Conservation (phyloP, 2,113 vertebrate genomes). For the Rattus rattus region DNA sequence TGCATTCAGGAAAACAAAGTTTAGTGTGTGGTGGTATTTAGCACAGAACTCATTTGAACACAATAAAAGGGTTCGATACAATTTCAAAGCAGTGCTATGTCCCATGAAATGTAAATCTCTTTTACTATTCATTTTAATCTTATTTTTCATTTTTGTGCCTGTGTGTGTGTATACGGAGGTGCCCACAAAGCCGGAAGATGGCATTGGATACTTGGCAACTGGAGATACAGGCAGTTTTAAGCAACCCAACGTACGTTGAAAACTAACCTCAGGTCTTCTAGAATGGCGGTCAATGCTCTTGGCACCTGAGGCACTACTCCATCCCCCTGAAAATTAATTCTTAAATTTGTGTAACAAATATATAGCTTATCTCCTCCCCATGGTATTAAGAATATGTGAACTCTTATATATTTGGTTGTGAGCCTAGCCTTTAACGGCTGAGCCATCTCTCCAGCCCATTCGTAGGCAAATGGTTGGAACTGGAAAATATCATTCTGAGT, state of each 20-base stretch:
- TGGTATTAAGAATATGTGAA: neutral
- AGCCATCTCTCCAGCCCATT: too few relatives aligned
- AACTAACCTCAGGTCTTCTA: too few relatives aligned
- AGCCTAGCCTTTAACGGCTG: too few relatives aligned
- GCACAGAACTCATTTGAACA: neutral
- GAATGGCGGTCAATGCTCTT: neutral
- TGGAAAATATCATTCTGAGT: too few relatives aligned
- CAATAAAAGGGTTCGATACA: neutral
- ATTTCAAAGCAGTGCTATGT: too few relatives aligned
- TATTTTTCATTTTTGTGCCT: neutral
- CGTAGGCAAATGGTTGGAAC: too few relatives aligned
- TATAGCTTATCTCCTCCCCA: neutral
- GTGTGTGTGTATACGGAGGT: neutral
- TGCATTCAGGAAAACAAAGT: slow-evolving; percentile 75
- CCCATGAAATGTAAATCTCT: neutral
- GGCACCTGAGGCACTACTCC: too few relatives aligned
- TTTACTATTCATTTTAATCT: neutral
- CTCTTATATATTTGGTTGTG: too few relatives aligned
- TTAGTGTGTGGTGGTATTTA: slow-evolving; percentile 55
- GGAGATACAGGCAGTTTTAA: too few relatives aligned
- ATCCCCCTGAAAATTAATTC: neutral
- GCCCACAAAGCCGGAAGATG: too few relatives aligned
- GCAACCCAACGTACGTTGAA: too few relatives aligned
- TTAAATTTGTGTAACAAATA: neutral
- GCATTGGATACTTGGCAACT: too few relatives aligned